Conservation (phyloP, 1,140 invertebrate genomes). For the Chelonus insularis region DNA sequence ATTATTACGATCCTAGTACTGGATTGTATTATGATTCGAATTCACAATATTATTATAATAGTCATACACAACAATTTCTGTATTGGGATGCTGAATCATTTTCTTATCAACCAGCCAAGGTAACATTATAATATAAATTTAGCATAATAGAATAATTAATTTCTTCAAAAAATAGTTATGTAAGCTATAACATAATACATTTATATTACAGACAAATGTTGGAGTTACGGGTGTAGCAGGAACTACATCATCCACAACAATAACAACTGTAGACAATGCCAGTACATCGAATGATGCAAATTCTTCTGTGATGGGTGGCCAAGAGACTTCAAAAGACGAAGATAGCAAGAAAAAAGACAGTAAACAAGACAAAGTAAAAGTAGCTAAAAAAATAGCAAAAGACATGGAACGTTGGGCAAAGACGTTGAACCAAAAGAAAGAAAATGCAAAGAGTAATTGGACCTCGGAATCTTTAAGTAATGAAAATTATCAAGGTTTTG, state of each 20-base stretch:
- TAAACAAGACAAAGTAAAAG: slow-evolving; percentile 91
- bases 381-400: slow-evolving; percentile 97
- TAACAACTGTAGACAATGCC: slow-evolving; percentile 14
- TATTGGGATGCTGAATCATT: slow-evolving; percentile 89
- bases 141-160: too few species aligned
- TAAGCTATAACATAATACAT: slow-evolving; percentile 4
- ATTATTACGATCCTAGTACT: slow-evolving; percentile 93
- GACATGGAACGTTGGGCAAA: slow-evolving; percentile 89
- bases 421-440: slow-evolving; percentile 95
- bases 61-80: slow-evolving; percentile 85
- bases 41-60: slow-evolving; percentile 93
- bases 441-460: slow-evolving; percentile 72
- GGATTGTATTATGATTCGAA: slow-evolving; percentile 95
- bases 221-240: slow-evolving; percentile 50
- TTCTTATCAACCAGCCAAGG: slow-evolving; percentile 76
- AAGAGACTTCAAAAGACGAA: slow-evolving; percentile 48
- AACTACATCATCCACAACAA: slow-evolving; percentile 39
- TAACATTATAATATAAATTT: slow-evolving; percentile 31
- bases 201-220: slow-evolving; percentile 29
- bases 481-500: slow-evolving; percentile 52
- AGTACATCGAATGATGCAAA: slow-evolving; percentile 32
- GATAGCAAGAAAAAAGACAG: slow-evolving; percentile 62
- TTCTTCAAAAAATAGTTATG: too few species aligned
- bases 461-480: slow-evolving; percentile 60
- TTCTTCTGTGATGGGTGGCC: slow-evolving; percentile 17